A percentile compares a stretch with the other conserved stretches of the same genome.
These are phyloP conservation scores for Recurvirostra avosetta DNA, from an alignment of 2,113 vertebrate genomes.

Conservation along the genomic window DNA sequence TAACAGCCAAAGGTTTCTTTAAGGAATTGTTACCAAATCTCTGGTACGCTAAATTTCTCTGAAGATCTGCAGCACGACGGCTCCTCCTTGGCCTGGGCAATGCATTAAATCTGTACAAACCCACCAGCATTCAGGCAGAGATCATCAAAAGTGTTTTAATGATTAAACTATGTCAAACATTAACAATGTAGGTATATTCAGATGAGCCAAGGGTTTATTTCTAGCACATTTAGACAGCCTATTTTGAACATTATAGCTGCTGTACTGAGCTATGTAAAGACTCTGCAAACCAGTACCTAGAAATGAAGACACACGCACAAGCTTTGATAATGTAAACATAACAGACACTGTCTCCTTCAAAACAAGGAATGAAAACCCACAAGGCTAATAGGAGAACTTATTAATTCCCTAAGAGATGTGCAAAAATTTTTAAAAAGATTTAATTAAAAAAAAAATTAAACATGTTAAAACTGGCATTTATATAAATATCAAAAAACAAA, in stretches of 20 bases:
- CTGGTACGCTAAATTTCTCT: neutral
- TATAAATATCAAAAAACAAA: slow-evolving; percentile 75
- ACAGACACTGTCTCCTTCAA: slow-evolving; percentile 72
- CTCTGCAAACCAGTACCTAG: slow-evolving; percentile 75
- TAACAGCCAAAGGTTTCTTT: neutral
- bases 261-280: slow-evolving; percentile 75
- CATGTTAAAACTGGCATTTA: slow-evolving; percentile 72
- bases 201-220: slow-evolving; percentile 70
- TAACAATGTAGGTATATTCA: slow-evolving; percentile 71
- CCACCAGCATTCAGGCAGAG: slow-evolving; percentile 36
- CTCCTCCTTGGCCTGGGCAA: neutral
- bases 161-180: slow-evolving; percentile 77
- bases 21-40: neutral
- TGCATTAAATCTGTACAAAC: neutral
- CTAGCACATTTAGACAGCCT: slow-evolving; percentile 73
- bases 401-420: slow-evolving; percentile 72
- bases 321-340: slow-evolving; percentile 72
- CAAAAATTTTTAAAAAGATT: slow-evolving; percentile 67
- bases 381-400: slow-evolving; percentile 60
- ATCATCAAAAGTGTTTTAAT: slow-evolving; percentile 81
- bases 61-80: neutral
- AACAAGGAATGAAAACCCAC: slow-evolving; percentile 68
- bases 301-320: slow-evolving; percentile 70
- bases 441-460: slow-evolving; percentile 62
- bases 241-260: slow-evolving; percentile 67